phyloP scores from a whole-genome alignment of 2,888 invertebrate genomes.

The Conchocele bisecta region DNA sequence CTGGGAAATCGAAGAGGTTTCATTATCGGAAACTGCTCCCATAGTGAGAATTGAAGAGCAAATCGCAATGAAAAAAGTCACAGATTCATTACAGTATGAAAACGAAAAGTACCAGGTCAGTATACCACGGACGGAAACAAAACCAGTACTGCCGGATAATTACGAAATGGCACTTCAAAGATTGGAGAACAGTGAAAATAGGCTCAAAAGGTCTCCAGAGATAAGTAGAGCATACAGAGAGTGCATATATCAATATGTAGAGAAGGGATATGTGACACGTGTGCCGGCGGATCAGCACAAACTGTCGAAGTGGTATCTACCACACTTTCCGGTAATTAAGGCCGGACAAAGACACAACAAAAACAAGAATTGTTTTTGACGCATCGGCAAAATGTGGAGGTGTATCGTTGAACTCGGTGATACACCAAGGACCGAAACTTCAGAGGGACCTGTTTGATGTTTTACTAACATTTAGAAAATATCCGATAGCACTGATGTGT shows the following conservation, averaged over 20 bases:
- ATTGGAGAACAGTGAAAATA: slow-evolving; percentile 41
- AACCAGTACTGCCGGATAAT: neutral
- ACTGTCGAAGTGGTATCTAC: slow-evolving; percentile 44
- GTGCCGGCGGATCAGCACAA: slow-evolving; percentile 8
- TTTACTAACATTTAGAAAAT: slow-evolving; percentile 45
- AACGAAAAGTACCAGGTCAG: slow-evolving; percentile 12
- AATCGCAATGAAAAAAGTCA: neutral
- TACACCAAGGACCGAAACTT: slow-evolving; percentile 53
- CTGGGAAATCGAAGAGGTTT: slow-evolving; percentile 3
- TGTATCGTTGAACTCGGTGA: slow-evolving; percentile 39
- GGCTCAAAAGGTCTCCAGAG: slow-evolving; percentile 25
- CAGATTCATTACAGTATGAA: slow-evolving; percentile 1
- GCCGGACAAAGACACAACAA: slow-evolving; percentile 43
- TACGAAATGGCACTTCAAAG: slow-evolving; percentile 13
- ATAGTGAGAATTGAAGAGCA: neutral
- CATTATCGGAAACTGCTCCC: neutral
- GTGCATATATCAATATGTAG: slow-evolving; percentile 35
- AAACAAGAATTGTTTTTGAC: slow-evolving; percentile 55
- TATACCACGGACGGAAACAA: slow-evolving; percentile 23
- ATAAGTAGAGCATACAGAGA: slow-evolving; percentile 25
- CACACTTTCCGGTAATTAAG: slow-evolving; percentile 50
- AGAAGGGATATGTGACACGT: slow-evolving; percentile 52
- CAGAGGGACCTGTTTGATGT: slow-evolving; percentile 56
- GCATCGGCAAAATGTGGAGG: slow-evolving; percentile 45
- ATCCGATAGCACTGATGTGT: slow-evolving; percentile 43